Evolutionary conservation across 2,888 invertebrate species (phyloP), one percentile per base, ranked within the genome.

Genomic region (Tupiocoris notatus): DNA sequence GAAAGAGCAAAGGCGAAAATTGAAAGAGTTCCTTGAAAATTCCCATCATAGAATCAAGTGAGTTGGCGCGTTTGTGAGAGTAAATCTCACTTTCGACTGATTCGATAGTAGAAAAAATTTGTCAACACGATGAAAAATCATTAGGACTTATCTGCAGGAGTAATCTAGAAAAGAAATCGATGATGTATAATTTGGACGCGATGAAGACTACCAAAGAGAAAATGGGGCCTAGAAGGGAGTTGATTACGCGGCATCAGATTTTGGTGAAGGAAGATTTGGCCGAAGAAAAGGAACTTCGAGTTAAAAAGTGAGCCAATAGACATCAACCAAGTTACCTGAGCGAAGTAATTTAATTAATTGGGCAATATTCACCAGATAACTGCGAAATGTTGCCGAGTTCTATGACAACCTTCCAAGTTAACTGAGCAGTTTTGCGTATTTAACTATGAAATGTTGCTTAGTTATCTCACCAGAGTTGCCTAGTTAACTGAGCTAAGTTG

Each of bases 241-340:
- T 75, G 21, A 75, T 66, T 1, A n/a, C 20, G 2, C 22, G 56
- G 25, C 88, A 87, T 78, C 84, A 87, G 39, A 81, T 79, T 1
- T 79, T 87, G n/a, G 81, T 88, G 18, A 84, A 82, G 39, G 80
- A 83, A 1, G 85, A 89, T 82, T 80, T 89, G 0, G 80, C 82
- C 0, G 84, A 86, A 0, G 89, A 89, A 81, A 88, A 88, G 79
- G 84, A 83, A 54, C 84, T 87, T 71, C 84, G 88, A 77, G 84
- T 84, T 0, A 86, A 87, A 79, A 75, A 78, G 79, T 79, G 70
- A 63, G 16, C 39, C 39, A 7, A n/a, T n/a, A n/a, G n/a, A n/a
- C n/a, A n/a, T n/a, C n/a, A n/a, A n/a, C n/a, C n/a, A n/a, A n/a
- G n/a, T n/a, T n/a, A n/a, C n/a, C n/a, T n/a, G n/a, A n/a, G n/a